Evolutionary conservation across 2,113 vertebrate genomes (phyloP).

Genomic region (Andinoacara biseriatus): DNA sequence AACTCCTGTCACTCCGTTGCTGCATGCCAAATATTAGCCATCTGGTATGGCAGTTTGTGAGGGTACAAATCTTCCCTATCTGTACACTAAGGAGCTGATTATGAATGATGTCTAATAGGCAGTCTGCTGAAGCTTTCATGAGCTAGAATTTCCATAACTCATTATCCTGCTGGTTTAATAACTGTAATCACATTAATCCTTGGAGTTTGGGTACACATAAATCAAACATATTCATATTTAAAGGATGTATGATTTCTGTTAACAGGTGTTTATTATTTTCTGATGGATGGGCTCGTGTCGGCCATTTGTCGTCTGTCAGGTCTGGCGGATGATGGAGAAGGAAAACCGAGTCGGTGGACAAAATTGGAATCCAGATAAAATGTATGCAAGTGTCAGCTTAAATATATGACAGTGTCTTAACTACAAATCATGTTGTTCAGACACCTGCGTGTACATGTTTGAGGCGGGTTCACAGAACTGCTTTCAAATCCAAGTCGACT

Average conservation of each 20-base stretch:
- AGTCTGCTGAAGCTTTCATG: conserved; percentile 45
- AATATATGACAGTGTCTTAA: neutral
- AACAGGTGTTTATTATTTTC: conserved; percentile 56
- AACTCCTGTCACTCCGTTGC: conserved; percentile 53
- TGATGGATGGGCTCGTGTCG: conserved; percentile 41
- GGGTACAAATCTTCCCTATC: conserved; percentile 45
- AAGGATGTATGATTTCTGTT: conserved; percentile 43
- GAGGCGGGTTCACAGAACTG: neutral
- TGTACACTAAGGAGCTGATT: conserved; percentile 57
- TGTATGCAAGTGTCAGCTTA: neutral
- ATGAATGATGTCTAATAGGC: conserved; percentile 60
- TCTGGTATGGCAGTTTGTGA: conserved; percentile 44
- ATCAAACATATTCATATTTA: conserved; percentile 60
- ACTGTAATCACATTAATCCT: conserved; percentile 70
- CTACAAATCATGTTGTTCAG: neutral
- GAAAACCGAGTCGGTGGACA: neutral
- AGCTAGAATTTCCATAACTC: conserved; percentile 67
- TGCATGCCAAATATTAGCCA: conserved; percentile 60
- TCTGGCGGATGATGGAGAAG: neutral
- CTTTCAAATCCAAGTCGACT: neutral
- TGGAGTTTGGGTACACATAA: conserved; percentile 32
- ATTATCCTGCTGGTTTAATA: conserved; percentile 70
- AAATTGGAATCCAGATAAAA: neutral
- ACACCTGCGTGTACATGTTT: neutral
- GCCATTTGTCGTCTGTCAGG: conserved; percentile 27